Conservation (phyloP, 2,888 invertebrate genomes). For the Phania funesta region DNA sequence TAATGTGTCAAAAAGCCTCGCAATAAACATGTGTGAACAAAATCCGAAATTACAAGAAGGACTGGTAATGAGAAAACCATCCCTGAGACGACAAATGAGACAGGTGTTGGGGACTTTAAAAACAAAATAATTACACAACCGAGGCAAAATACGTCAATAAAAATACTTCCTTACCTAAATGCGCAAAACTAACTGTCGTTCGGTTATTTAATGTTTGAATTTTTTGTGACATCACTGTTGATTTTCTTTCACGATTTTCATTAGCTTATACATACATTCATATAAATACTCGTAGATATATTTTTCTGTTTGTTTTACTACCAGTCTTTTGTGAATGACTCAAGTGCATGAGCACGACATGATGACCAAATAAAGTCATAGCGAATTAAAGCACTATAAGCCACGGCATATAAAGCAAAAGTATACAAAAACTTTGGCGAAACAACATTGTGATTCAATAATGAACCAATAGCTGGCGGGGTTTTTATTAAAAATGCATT, state of each 20-base stretch:
- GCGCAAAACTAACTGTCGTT: slow-evolving; percentile 49
- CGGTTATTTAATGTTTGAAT: not conserved
- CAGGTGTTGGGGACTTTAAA: not conserved
- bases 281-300: too few relatives aligned
- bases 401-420: slow-evolving; percentile 27
- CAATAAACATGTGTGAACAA: slow-evolving; percentile 18
- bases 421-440: slow-evolving; percentile 21
- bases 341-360: slow-evolving; percentile 64
- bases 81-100: not conserved
- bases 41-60: not conserved
- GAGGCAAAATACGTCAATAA: not conserved
- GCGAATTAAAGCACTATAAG: slow-evolving; percentile 35
- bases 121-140: slow-evolving; percentile 46
- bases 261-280: not conserved
- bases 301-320: not conserved
- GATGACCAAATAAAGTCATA: slow-evolving; percentile 66
- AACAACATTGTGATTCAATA: slow-evolving; percentile 41
- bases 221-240: not conserved
- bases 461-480: slow-evolving; percentile 44
- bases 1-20: not conserved
- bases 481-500: slow-evolving; percentile 61
- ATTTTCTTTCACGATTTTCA: slow-evolving; percentile 10
- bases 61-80: not conserved
- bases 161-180: slow-evolving; percentile 32
- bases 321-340: slow-evolving; percentile 45